phyloP scores from a whole-genome alignment of 2,113 vertebrate genomes.

The Urocynchramus pylzowi region DNA sequence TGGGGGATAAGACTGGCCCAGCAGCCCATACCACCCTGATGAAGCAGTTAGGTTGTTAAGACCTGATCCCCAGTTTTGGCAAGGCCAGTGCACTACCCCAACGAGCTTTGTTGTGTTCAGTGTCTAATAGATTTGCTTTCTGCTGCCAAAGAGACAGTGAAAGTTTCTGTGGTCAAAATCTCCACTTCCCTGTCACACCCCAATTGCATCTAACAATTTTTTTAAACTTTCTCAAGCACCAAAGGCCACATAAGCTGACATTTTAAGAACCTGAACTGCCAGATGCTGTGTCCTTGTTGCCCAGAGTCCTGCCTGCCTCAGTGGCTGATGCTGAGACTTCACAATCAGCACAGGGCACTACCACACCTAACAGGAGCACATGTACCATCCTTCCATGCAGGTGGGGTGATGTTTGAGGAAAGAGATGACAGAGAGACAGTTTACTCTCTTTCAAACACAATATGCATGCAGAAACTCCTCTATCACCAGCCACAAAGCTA shows the following conservation, averaged over 20 bases:
- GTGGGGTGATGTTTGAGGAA: neutral
- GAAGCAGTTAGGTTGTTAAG: neutral
- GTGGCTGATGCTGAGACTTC: neutral
- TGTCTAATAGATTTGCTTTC: neutral
- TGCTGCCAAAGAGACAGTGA: neutral
- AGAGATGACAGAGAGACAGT: neutral
- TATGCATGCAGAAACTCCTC: neutral
- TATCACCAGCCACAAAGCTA: neutral
- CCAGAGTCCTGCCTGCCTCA: neutral
- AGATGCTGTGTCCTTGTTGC: neutral
- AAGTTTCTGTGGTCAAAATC: neutral
- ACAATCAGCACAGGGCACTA: neutral
- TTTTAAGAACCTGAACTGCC: neutral
- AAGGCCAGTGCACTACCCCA: neutral
- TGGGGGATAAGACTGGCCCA: neutral
- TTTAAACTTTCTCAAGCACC: neutral
- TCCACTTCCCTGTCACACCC: neutral
- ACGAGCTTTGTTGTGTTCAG: rapidly evolving
- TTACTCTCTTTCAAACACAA: neutral
- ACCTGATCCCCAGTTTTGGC: neutral
- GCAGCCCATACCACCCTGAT: neutral
- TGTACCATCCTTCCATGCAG: rapidly evolving
- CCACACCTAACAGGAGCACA: neutral
- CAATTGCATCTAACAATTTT: neutral
- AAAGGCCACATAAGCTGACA: neutral